Evolutionary conservation across 2,113 vertebrate species (phyloP).

Genomic region (Microcebus lehilahytsara): DNA sequence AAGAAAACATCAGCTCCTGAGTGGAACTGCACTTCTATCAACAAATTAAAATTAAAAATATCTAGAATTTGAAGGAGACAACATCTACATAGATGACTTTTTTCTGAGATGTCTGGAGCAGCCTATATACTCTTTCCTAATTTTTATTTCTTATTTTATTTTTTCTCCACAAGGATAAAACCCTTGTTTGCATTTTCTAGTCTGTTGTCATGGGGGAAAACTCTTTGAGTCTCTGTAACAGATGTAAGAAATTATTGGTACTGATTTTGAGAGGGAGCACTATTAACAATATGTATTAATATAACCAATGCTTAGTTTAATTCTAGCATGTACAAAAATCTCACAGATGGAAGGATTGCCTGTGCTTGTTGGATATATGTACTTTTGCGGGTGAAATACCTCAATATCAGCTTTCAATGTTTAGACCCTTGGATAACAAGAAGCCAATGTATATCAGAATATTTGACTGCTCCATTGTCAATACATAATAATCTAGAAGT

Average conservation of each 20-base stretch:
- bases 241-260: background rate
- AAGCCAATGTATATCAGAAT: background rate
- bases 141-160: background rate
- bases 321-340: background rate
- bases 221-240: background rate
- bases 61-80: background rate
- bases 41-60: background rate
- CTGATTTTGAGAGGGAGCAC: background rate
- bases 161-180: background rate
- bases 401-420: background rate
- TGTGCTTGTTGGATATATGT: background rate
- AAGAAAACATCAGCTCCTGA: background rate
- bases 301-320: background rate
- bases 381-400: background rate
- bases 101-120: background rate
- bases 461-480: background rate
- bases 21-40: background rate
- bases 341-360: background rate
- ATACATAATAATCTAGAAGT: background rate
- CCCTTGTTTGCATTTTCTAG: background rate
- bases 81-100: background rate
- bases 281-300: background rate
- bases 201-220: background rate
- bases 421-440: background rate
- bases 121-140: background rate